Base-by-base conservation (phyloP, 1,140 invertebrate genomes). In the Rhopalosiphum padi region DNA sequence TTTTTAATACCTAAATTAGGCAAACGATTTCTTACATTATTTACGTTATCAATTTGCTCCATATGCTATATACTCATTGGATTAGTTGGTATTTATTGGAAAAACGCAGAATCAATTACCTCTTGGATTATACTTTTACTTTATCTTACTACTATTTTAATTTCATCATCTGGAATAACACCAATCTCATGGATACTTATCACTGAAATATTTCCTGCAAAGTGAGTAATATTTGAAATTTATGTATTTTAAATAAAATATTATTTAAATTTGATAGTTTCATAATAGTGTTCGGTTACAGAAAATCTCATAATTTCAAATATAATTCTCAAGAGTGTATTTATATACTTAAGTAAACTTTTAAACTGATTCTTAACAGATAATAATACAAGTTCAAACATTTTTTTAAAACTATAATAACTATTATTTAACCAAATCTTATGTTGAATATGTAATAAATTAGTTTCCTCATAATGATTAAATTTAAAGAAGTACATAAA, bases 131-230 rank as follows among this genome's bases (percentile, higher is more conserved):
- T 93, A 30, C 4, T 93, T 8, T 22, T 86, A 86, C 82, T 86
- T 3, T 93, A 30, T 53, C 77, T 93, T 21, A 43, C 23, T 8
- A 53, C 82, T 4, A 55, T 37, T 41, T 93, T 93, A 23, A n/a
- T 21, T 18, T 22, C 82, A 8, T 93, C 91, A 8, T 55, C 21
- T 21, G 82, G 82, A 35, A 86, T 93, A 85, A 30, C 21, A 46
- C 35, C 91, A 9, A 18, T 93, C 25, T 15, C 48, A 22, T 94
- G 94, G 94, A 91, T 93, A 51, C 89, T 94, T n/a, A 15, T 94
- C 0, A 60, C 89, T 30, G 94, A 94, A 92, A 82, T 94, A 1
- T 94, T 94, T 41, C 94, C 94, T 23, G 83, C 94, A 46, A 85
- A 94, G 94, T 94, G 43, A 94, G 94, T 37, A 37, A 37, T 37